phyloP scores from a whole-genome alignment of 2,797 vertebrate genomes.

The Gallinago stenura region DNA sequence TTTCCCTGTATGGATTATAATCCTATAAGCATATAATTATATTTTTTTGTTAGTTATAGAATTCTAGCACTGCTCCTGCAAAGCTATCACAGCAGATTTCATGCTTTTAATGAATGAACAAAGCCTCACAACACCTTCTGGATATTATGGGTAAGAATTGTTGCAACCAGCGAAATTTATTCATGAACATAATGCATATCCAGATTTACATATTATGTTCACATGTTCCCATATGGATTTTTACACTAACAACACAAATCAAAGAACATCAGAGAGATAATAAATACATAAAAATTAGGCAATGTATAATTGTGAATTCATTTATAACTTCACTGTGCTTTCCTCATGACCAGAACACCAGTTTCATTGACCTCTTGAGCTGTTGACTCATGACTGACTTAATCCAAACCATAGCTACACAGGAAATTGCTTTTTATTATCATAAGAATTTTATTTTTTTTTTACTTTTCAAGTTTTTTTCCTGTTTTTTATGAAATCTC shows the following conservation, averaged over 20 bases:
- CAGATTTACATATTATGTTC: conserved; percentile 15
- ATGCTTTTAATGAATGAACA: conserved; percentile 42
- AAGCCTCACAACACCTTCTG: conserved; percentile 28
- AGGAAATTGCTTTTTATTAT: background rate
- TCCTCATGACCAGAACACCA: background rate
- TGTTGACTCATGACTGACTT: background rate
- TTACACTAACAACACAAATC: background rate
- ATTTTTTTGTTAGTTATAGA: background rate
- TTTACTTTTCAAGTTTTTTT: background rate
- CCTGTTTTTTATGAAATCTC: background rate
- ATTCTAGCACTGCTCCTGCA: background rate
- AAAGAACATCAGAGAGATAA: background rate
- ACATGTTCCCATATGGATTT: background rate
- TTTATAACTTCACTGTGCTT: background rate
- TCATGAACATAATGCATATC: background rate
- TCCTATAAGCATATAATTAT: background rate
- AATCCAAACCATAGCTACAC: background rate
- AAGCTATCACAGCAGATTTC: conserved; percentile 42
- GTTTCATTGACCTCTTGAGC: background rate
- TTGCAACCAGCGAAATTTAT: background rate
- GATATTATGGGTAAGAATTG: background rate
- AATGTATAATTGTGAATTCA: background rate
- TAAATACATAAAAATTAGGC: background rate
- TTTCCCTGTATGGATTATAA: background rate
- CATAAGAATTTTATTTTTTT: background rate